phyloP scores from a whole-genome alignment of 2,888 invertebrate species.

The Alloplasta piceator region DNA sequence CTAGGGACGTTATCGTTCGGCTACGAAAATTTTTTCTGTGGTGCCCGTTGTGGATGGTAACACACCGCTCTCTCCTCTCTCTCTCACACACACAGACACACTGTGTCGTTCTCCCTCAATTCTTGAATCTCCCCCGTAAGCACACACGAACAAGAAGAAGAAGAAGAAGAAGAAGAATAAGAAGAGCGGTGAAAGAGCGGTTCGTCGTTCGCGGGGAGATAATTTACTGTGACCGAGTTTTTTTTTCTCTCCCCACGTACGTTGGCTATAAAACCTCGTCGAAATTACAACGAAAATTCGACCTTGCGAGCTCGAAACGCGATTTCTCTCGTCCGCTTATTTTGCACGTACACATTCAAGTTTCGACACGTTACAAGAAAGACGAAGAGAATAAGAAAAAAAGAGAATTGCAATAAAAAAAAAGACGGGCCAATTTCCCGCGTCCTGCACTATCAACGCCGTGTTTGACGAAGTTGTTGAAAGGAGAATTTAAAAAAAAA shows the following conservation, averaged over 20 bases:
- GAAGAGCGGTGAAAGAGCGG: slow-evolving; percentile 41
- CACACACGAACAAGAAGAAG: not conserved
- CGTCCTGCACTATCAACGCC: not conserved
- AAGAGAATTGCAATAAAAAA: slow-evolving; percentile 2
- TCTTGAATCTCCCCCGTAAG: slow-evolving; percentile 37
- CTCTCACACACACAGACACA: not conserved
- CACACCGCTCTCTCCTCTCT: slow-evolving; percentile 33
- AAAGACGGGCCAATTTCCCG: slow-evolving; percentile 6
- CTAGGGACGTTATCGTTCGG: too few relatives aligned
- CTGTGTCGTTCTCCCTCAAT: slow-evolving; percentile 30
- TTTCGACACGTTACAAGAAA: slow-evolving; percentile 14
- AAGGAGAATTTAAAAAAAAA: slow-evolving; percentile 17
- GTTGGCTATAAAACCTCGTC: slow-evolving; percentile 21
- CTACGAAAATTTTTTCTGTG: slow-evolving; percentile 70
- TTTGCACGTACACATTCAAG: not conserved
- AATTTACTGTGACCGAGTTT: slow-evolving; percentile 11
- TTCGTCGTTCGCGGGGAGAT: slow-evolving; percentile 23
- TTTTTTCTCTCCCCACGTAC: slow-evolving; percentile 45
- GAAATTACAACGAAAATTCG: slow-evolving; percentile 6
- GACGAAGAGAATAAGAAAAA: slow-evolving; percentile 1
- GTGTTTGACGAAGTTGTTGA: slow-evolving; percentile 15
- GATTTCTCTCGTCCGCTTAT: too few relatives aligned
- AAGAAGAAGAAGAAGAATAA: too few relatives aligned
- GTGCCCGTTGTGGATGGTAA: slow-evolving; percentile 74
- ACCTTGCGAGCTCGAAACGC: not conserved